Evolutionary conservation across 2,888 invertebrate species (phyloP), one percentile per base, ranked within the genome.

Genomic region (Galeruca laticollis): DNA sequence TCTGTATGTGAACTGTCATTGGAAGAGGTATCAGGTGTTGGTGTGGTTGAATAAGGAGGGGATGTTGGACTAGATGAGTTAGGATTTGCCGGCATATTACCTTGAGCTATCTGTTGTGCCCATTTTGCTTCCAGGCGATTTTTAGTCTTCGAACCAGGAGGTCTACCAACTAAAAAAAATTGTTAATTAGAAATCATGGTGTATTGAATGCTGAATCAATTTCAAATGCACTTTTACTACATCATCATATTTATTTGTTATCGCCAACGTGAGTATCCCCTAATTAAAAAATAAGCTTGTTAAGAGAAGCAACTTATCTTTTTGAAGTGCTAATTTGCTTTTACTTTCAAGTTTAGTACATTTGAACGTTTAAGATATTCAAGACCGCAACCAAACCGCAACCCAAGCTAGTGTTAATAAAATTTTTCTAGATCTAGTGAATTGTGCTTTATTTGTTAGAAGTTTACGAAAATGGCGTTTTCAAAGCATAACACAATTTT

Each of bases 141-240:
- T 73, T 83, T 84, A 37, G 77, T 75, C 73, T 83, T 84, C 4
- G 84, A 80, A 15, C 85, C 85, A 18, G 84, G 86, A 11, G 88
- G 88, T 65, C 89, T 84, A 68, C 88, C 88, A 78, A 88, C 88
- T 88, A 79, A 71, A 78, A 77, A 77, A 73, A 70, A 60, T 10
- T 26, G n/a, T 37, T 40, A 26, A 9, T 35, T 54, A 54, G 33
- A 37, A 11, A 20, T 13, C 18, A 40, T 35, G 13, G 0, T 6
- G 59, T 18, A 37, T 13, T 13, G 13, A 37, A 35, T 15, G 18
- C 8, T 33, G 18, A 40, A 9, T 37, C 33, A 63, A 10, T 18
- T 56, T 37, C 37, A 56, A 33, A 35, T 40, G 15, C 10, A 21
- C 35, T 33, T 59, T 31, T 21, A 59, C 40, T 35, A 59, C 37